Conservation (phyloP, 2,888 invertebrate genomes). For the Erannis defoliaria region DNA sequence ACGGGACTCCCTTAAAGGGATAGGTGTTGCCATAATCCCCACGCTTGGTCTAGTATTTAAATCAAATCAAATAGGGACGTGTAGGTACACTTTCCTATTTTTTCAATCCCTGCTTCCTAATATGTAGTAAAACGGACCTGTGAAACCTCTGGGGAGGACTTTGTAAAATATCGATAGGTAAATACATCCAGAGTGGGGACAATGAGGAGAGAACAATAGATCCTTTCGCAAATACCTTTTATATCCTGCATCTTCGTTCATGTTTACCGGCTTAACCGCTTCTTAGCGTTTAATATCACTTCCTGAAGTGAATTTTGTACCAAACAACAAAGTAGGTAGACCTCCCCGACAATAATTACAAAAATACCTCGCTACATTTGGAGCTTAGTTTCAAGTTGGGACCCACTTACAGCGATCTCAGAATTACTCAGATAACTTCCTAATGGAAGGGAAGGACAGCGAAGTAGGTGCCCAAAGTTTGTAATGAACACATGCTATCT, state of each 20-base stretch:
- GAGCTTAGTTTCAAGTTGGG: constrained; percentile 39
- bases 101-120: background rate
- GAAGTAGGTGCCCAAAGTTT: constrained; percentile 48
- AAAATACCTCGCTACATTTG: constrained; percentile 42
- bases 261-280: constrained; percentile 52
- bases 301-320: constrained; percentile 34
- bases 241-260: constrained; percentile 55
- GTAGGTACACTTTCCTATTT: background rate
- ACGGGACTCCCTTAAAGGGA: too few species aligned
- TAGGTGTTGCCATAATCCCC: too few species aligned
- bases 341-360: constrained; percentile 33
- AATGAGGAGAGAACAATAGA: constrained; percentile 62
- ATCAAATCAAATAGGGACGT: too few species aligned
- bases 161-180: constrained; percentile 59
- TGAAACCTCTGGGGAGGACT: constrained; percentile 48
- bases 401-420: constrained; percentile 45
- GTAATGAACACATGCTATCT: constrained; percentile 52
- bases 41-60: background rate
- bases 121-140: constrained; percentile 32
- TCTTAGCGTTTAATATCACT: constrained; percentile 46
- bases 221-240: constrained; percentile 66
- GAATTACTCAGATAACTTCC: constrained; percentile 49
- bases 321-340: constrained; percentile 25
- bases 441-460: constrained; percentile 48
- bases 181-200: constrained; percentile 58